Evolutionary conservation across 2,113 vertebrate species (phyloP), one percentile per base, ranked within the genome.

Genomic region (Psephotus haematonotus): DNA sequence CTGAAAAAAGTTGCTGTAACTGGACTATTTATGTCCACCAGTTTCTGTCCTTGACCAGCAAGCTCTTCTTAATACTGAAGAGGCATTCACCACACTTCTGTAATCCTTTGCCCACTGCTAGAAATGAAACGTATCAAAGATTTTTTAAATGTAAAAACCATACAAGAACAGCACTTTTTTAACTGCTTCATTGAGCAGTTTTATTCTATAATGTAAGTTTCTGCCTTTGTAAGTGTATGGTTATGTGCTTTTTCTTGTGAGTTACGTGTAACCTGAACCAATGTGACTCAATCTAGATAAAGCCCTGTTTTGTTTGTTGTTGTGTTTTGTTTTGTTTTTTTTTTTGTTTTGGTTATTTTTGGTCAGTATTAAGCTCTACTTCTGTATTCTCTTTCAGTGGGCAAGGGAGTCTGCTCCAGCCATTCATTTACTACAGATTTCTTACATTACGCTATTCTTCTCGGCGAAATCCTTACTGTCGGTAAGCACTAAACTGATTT

Each of bases 351-450:
- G n/a, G n/a, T n/a, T n/a, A n/a, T n/a, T 39, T 35, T n/a, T 46
- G 6, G 20, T 65, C 6, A 31, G 9, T 89, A 60, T 75, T 96
- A 92, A 80, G 16, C 17, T 71, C 17, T 23, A 9, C 28, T 92
- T 91, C 35, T 92, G 35, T 96, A 5, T 96, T 83, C 88, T 83
- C 67, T 98, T 95, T 82, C 97, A 99, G 99, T 91, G 99, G 99
- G 39, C 99, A 99, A 96, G 99, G 99, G 88, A 99, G 99, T 93
- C 98, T 99, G 97, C 98, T 99, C 41, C 98, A 99, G 96, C 99
- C 99, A 4, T 99, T 99, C 96, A 99, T 99, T 97, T 99, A 99
- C 96, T 99, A 99, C 67, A 96, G 99, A 86, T 99, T 99, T 97
- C 99, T 99, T 83, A 99, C 99, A 3, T 98, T 99, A 19, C 99